Percentiles rank a stretch among this genome's conserved stretches.
Conservation (phyloP, 2,113 vertebrate genomes). For the Mixornis gularis region DNA sequence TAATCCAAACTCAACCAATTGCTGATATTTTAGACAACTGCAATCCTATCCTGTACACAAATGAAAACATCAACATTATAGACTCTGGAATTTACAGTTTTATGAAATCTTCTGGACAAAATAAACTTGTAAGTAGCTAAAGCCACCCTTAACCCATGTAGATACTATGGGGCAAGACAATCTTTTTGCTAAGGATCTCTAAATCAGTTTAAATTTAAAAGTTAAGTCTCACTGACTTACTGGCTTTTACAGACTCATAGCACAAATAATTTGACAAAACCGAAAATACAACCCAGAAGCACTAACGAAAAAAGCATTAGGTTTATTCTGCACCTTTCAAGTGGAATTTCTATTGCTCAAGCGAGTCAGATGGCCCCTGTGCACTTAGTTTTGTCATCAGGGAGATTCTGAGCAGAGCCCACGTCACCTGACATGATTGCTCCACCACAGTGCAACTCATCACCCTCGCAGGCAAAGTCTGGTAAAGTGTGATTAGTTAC, state of each 20-base stretch:
- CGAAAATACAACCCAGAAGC: neutral
- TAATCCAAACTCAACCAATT: neutral
- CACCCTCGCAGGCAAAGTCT: conserved; percentile 64
- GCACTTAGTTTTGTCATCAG: conserved; percentile 75
- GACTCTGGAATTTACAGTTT: neutral
- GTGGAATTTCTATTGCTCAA: neutral
- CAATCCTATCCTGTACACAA: neutral
- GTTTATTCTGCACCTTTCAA: neutral
- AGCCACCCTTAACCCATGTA: neutral
- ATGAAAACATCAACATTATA: neutral
- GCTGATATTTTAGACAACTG: neutral
- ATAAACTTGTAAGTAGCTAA: neutral
- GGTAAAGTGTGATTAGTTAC: neutral
- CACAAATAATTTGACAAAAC: neutral
- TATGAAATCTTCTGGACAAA: neutral
- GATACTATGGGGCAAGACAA: neutral
- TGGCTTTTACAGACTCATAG: neutral
- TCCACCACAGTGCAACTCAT: conserved; percentile 76
- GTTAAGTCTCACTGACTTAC: neutral
- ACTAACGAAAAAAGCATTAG: neutral
- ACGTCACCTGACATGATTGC: conserved; percentile 57
- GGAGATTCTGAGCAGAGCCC: conserved; percentile 63
- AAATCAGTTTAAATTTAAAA: neutral
- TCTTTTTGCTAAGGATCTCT: neutral
- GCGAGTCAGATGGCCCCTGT: conserved; percentile 83